These are phyloP conservation scores for Hofmannophila pseudospretella DNA, from an alignment of 2,888 invertebrate genomes.

Conservation along the genomic window DNA sequence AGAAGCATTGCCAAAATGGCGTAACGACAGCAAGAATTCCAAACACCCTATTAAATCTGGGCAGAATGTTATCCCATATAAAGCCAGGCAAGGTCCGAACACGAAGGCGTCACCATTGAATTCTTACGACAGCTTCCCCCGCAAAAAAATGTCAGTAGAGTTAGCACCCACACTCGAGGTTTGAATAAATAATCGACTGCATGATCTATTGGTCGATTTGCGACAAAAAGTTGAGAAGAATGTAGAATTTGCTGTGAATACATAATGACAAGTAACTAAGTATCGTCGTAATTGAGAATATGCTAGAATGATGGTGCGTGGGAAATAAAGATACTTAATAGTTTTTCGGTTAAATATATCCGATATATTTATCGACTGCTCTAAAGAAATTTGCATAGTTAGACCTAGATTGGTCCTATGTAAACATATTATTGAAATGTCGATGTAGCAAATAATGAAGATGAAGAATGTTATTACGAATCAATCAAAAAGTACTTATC, in stretches of 20 bases:
- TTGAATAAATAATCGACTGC: conserved; percentile 20
- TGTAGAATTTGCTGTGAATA: not conserved
- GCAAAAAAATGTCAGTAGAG: conserved; percentile 38
- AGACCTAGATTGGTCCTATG: no score
- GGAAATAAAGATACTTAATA: no score
- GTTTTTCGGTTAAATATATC: no score
- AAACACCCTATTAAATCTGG: conserved; percentile 44
- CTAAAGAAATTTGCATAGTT: no score
- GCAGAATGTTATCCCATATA: conserved; percentile 45
- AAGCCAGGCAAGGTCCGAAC: conserved; percentile 45
- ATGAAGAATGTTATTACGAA: no score
- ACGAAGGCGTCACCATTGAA: conserved; percentile 58
- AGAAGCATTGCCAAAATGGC: conserved; percentile 1
- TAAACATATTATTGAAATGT: no score
- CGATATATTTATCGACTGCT: no score
- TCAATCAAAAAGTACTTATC: no score
- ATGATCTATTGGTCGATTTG: conserved; percentile 20
- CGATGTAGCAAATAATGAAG: no score
- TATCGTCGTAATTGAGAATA: no score
- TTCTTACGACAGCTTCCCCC: conserved; percentile 41
- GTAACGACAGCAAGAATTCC: conserved; percentile 15
- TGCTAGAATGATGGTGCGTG: no score
- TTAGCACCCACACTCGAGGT: conserved; percentile 44
- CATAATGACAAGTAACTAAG: no score
- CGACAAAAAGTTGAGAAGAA: not conserved